These are phyloP conservation scores for Camponotus pennsylvanicus DNA, from an alignment of 1,140 invertebrate species.

Conservation along the genomic window DNA sequence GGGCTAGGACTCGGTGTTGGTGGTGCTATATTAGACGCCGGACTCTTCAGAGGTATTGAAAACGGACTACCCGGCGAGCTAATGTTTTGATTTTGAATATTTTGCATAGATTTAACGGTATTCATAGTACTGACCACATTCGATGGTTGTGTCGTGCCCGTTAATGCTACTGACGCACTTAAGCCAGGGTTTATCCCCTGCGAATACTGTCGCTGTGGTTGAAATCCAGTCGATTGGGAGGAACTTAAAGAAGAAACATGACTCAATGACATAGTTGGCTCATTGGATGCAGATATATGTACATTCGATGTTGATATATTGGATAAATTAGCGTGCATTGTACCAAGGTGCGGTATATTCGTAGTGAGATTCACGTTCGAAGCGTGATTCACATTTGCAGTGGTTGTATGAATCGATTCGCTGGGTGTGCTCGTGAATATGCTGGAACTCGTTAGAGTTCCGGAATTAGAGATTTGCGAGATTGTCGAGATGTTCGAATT, in stretches of 20 bases:
- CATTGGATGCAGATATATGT: constrained; percentile 77
- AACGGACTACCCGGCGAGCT: constrained; percentile 84
- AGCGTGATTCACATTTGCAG: constrained; percentile 79
- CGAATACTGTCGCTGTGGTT: constrained; percentile 80
- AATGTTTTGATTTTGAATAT: constrained; percentile 82
- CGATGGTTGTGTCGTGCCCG: constrained; percentile 74
- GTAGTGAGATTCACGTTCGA: constrained; percentile 80
- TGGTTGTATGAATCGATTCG: constrained; percentile 79
- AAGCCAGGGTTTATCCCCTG: constrained; percentile 78
- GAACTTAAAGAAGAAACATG: constrained; percentile 77
- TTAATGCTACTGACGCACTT: constrained; percentile 72
- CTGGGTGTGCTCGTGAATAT: constrained; percentile 82
- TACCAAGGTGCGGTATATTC: constrained; percentile 82
- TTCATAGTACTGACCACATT: constrained; percentile 81
- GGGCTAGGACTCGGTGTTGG: constrained; percentile 85
- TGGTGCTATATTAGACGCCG: constrained; percentile 85
- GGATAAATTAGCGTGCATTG: constrained; percentile 83
- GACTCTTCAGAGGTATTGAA: constrained; percentile 85
- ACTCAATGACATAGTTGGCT: constrained; percentile 76
- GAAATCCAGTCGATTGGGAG: constrained; percentile 76
- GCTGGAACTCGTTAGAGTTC: constrained; percentile 74
- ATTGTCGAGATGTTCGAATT: constrained; percentile 76
- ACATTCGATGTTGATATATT: constrained; percentile 82
- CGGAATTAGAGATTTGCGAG: constrained; percentile 78
- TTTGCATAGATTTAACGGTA: constrained; percentile 83